These are phyloP conservation scores for Leguminivora glycinivorella DNA, from an alignment of 1,140 invertebrate species.

Conservation along the genomic window DNA sequence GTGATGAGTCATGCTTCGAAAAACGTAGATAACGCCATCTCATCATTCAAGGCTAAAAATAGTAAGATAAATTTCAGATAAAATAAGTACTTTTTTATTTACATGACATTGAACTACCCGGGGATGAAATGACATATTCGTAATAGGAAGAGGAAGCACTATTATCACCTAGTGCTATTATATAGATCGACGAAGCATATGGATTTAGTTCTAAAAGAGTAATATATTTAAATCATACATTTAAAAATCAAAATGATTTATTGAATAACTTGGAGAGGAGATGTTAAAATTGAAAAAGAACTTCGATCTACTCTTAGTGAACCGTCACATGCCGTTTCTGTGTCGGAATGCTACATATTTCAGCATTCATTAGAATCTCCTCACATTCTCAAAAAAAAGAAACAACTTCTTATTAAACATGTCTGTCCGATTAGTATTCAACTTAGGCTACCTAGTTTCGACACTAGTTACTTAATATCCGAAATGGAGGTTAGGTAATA, in stretches of 20 bases:
- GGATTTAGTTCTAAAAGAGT: too few relatives aligned
- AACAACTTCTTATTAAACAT: not conserved
- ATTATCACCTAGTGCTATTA: too few relatives aligned
- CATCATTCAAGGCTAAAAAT: not conserved
- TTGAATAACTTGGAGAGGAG: too few relatives aligned
- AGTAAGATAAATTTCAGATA: not conserved
- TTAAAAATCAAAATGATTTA: too few relatives aligned
- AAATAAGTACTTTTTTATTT: not conserved
- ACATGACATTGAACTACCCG: not conserved
- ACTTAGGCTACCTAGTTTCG: not conserved
- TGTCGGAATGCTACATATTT: not conserved
- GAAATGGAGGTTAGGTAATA: not conserved
- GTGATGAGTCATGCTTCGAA: not conserved
- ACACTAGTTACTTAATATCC: not conserved
- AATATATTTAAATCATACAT: too few relatives aligned
- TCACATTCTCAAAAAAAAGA: not conserved
- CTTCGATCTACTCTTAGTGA: too few relatives aligned
- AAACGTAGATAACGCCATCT: too few relatives aligned
- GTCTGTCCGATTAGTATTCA: conserved; percentile 3
- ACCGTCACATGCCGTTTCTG: too few relatives aligned
- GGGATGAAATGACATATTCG: not conserved
- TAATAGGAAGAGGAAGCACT: too few relatives aligned
- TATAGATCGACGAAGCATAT: too few relatives aligned
- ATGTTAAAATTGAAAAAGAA: too few relatives aligned
- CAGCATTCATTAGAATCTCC: too few relatives aligned